These are phyloP conservation scores for Sebastes oblongus DNA, from an alignment of 2,797 vertebrate genomes.

Conservation along the genomic window DNA sequence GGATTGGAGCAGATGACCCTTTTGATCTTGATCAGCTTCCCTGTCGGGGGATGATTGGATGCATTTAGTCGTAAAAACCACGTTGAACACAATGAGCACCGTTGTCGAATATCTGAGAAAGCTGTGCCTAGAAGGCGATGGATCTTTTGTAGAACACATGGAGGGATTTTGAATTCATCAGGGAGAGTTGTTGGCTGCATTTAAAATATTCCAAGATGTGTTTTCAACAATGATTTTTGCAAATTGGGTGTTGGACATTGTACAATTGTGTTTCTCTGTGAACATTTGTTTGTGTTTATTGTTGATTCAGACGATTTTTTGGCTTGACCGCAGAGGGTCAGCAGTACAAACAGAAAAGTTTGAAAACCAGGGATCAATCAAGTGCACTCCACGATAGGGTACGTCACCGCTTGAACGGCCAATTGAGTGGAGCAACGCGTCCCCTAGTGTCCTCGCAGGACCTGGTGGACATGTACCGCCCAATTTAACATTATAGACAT, in stretches of 20 bases:
- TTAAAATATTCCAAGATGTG: constrained; percentile 3
- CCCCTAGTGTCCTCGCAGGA: too few relatives aligned
- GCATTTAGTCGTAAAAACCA: constrained; percentile 15
- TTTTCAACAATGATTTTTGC: not conserved
- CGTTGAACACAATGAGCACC: constrained; percentile 10
- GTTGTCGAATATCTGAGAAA: constrained; percentile 12
- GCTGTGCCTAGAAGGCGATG: not conserved
- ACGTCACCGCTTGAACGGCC: too few relatives aligned
- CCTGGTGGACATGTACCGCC: too few relatives aligned
- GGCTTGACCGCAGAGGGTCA: too few relatives aligned
- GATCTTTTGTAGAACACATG: not conserved
- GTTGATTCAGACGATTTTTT: not conserved
- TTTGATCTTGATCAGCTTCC: constrained; percentile 31
- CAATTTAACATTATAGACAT: too few relatives aligned
- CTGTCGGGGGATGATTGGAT: constrained; percentile 5
- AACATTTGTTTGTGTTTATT: not conserved
- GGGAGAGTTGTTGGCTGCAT: not conserved
- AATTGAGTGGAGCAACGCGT: too few relatives aligned
- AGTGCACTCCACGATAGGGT: too few relatives aligned
- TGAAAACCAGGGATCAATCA: too few relatives aligned
- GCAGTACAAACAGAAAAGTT: too few relatives aligned
- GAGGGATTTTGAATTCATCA: constrained; percentile 6
- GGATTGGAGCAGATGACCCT: constrained; percentile 23
- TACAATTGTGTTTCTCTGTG: not conserved
- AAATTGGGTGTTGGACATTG: not conserved